Base-by-base conservation (phyloP, 2,113 vertebrate genomes). In the Podarcis muralis region DNA sequence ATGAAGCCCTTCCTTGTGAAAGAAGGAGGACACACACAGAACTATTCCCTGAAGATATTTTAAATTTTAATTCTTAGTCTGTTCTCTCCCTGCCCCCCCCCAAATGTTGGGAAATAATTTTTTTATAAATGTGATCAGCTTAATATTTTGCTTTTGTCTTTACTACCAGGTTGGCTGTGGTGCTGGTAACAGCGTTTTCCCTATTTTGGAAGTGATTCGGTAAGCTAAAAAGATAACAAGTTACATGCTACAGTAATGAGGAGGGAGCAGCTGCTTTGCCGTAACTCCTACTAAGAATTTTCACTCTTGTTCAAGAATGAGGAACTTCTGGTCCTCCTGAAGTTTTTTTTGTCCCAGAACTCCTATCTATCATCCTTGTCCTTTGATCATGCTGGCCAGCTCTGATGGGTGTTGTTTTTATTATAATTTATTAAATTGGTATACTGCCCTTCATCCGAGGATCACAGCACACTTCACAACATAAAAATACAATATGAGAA, bases 111-210 rank as follows among this genome's bases (percentile, higher is more conserved):
- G 66, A 82, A 30, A 16, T 3, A 27, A 3, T 2, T 27, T 18
- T 48, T 53, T 12, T 59, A 68, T 27, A 30, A 69, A 35, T 25
- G 6, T 5, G 76, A 83, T 85, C 87, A 20, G 82, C 89, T 80
- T 91, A 84, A 87, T 74, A 90, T 76, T 89, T 90, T 93, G 3
- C 92, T 94, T 95, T 16, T 95, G 40, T 22, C 90, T 93, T 80
- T 88, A 30, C 86, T 96, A 94, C 94, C 96, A 99, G 98, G 97
- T 98, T 94, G 98, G 98, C 89, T 99, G 98, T 96, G 98, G 98
- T 78, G 98, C 97, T 94, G 98, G 98, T 87, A 99, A 98, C 97
- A 98, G 98, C 93, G 97, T 98, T 81, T 98, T 99, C 95, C 98
- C 98, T 77, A 97, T 99, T 89, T 90, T 98, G 93, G 96, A 96